Evolutionary conservation across 2,888 invertebrate genomes (phyloP), one percentile per base, ranked within the genome.

Genomic region (Lysandra coridon): DNA sequence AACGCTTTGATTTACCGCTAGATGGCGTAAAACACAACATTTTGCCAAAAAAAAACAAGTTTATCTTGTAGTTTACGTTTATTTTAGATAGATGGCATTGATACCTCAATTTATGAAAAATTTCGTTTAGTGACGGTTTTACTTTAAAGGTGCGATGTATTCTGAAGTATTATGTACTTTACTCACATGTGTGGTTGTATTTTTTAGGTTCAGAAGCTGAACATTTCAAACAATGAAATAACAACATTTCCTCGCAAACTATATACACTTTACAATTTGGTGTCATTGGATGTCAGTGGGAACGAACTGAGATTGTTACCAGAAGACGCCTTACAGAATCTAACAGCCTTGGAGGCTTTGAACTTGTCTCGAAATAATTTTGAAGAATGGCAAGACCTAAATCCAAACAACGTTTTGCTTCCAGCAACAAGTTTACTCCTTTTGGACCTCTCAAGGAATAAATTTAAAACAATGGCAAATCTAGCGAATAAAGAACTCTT

Each of bases 391-490:
- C 83, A 90, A 2, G 93, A 94, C 76, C 87, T 97, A 62, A 95
- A 93, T 86, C 95, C 96, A 0, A 95, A 93, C 80, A 88, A 92
- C 49, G 91, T 95, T 1, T 90, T 96, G 40, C 84, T 87, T 78
- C 91, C 92, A 80, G 92, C 95, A 0, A 87, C 87, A 0, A 95
- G 91, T 77, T 89, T 97, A 77, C 93, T 92, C 84, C 92, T 90
- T 69, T 88, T 97, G n/a, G 95, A 96, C 82, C 88, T 97, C n/a
- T 96, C 96, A 0, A 89, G 94, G 77, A 97, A 97, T 88, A 94
- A 93, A 60, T 89, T 97, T 69, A 87, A 85, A 64, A 92, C 90
- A 62, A 92, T 96, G 85, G 94, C 92, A 1, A 93, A 91, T 82
- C 90, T 92, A 74, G 93, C 93, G 30, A 90, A 91, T 77, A 88